Evolutionary conservation across 2,797 vertebrate genomes (phyloP).

Genomic region (Sparidentex hasta): DNA sequence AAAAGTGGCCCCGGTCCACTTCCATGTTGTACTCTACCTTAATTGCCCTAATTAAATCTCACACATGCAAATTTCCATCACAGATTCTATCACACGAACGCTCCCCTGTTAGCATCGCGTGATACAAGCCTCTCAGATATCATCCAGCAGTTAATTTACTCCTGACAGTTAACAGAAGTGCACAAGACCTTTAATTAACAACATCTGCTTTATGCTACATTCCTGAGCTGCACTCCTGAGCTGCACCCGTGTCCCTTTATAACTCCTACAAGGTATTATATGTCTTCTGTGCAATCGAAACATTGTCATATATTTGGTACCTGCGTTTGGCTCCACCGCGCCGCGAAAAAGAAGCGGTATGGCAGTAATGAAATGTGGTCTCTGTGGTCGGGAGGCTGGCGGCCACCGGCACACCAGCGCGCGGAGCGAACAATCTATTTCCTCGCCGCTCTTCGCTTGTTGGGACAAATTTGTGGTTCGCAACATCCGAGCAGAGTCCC

Average conservation of each 20-base stretch:
- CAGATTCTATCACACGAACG: background rate
- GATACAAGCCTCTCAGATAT: background rate
- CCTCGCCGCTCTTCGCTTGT: slow-evolving; percentile 55
- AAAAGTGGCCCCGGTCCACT: too few species aligned
- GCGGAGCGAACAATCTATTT: slow-evolving; percentile 48
- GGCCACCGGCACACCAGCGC: slow-evolving; percentile 3
- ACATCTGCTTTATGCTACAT: slow-evolving; percentile 11
- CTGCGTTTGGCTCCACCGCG: slow-evolving; percentile 12
- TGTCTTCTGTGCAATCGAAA: background rate
- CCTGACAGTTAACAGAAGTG: background rate
- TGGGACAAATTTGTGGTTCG: slow-evolving; percentile 66
- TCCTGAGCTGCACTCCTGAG: background rate
- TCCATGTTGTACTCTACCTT: background rate
- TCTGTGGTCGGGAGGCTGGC: slow-evolving; percentile 31
- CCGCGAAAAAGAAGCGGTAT: slow-evolving; percentile 29
- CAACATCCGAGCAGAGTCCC: slow-evolving; percentile 64
- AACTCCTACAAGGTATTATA: background rate
- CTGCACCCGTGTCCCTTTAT: background rate
- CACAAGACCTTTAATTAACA: background rate
- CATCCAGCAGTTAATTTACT: background rate
- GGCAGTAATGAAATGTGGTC: slow-evolving; percentile 48
- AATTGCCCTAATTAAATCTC: background rate
- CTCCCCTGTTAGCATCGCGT: background rate
- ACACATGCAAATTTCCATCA: background rate
- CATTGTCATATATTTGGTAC: slow-evolving; percentile 40